Conservation (phyloP, 1,140 invertebrate genomes). For the Trichonephila clavata region DNA sequence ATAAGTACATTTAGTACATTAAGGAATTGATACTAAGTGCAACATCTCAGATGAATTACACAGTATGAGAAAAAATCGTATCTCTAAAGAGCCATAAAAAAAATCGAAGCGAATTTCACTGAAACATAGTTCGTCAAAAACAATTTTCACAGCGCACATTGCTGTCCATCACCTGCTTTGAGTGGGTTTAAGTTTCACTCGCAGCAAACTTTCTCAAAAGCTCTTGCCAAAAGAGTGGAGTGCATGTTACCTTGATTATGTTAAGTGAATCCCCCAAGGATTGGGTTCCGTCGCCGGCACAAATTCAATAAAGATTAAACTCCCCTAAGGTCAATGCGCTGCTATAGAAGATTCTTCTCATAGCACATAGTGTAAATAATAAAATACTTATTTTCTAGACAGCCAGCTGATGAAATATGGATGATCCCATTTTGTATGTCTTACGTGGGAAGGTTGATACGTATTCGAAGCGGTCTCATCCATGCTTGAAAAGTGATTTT, state of each 20-base stretch:
- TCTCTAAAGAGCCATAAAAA: too few relatives aligned
- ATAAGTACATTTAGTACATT: too few relatives aligned
- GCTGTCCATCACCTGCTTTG: background rate
- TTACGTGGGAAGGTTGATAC: background rate
- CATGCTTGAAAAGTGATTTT: slow-evolving; percentile 26
- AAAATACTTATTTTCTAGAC: slow-evolving; percentile 48
- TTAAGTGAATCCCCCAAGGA: background rate
- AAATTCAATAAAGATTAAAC: slow-evolving; percentile 59
- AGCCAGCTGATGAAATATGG: slow-evolving; percentile 44
- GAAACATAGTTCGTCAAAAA: background rate
- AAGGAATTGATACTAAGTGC: too few relatives aligned
- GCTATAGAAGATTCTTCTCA: background rate
- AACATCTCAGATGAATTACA: too few relatives aligned
- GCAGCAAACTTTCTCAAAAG: slow-evolving; percentile 21
- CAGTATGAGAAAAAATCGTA: too few relatives aligned
- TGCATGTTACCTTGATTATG: background rate
- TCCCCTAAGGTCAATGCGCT: slow-evolving; percentile 8
- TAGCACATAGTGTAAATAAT: slow-evolving; percentile 47
- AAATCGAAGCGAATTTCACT: too few relatives aligned
- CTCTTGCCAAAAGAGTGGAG: background rate
- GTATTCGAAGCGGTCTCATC: background rate
- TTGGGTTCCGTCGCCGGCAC: background rate
- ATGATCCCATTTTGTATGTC: slow-evolving; percentile 20
- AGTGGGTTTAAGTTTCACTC: background rate
- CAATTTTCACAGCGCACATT: background rate